Evolutionary conservation across 2,888 invertebrate genomes (phyloP).

Genomic region (Drosophila flavopinicola): DNA sequence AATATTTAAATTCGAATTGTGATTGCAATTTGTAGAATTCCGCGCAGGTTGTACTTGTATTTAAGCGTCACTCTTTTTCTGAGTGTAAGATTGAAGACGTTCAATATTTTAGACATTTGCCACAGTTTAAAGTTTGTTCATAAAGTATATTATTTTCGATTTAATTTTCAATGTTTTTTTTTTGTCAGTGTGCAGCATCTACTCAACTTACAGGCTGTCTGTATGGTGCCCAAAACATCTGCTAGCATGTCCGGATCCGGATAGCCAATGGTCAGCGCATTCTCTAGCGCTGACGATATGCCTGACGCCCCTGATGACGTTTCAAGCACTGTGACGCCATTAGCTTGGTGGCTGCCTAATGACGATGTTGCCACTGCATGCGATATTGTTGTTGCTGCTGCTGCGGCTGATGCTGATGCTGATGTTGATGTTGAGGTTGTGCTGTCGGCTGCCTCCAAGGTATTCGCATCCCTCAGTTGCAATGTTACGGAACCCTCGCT

Average conservation of each 20-base stretch:
- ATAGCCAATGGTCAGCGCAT: conserved; percentile 88
- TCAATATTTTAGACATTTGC: no score
- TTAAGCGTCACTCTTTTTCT: no score
- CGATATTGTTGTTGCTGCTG: conserved; percentile 24
- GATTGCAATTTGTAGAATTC: background rate
- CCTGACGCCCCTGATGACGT: conserved; percentile 47
- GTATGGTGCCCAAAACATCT: conserved; percentile 89
- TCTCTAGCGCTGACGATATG: conserved; percentile 84
- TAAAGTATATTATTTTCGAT: no score
- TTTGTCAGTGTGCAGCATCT: background rate
- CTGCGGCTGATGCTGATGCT: conserved; percentile 26
- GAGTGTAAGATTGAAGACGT: no score
- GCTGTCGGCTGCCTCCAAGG: conserved; percentile 44
- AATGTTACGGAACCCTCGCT: conserved; percentile 84
- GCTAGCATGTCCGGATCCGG: conserved; percentile 91
- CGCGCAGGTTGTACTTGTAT: no score
- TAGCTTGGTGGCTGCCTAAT: conserved; percentile 36
- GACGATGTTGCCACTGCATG: conserved; percentile 25
- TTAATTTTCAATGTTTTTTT: background rate
- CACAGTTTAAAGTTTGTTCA: no score
- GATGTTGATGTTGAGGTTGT: conserved; percentile 17
- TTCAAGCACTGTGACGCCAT: conserved; percentile 54
- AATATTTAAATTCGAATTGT: no score
- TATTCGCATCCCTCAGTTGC: conserved; percentile 84
- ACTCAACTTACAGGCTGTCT: conserved; percentile 84